Base-by-base conservation (phyloP, 2,797 vertebrate genomes). In the Pipistrellus nathusii region DNA sequence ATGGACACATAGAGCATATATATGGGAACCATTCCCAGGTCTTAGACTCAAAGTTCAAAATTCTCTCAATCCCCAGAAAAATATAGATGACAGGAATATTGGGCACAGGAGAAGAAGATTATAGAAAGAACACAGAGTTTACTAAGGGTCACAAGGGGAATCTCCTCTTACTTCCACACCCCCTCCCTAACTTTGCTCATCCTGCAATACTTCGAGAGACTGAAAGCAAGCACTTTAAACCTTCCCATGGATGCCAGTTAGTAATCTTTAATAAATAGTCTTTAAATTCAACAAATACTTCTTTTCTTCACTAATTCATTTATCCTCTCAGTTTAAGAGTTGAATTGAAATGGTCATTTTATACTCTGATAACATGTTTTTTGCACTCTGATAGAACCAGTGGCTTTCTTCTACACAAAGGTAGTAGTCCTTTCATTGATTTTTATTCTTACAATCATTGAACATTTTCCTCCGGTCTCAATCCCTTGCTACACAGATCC, bases 231-330 rank as follows among this genome's bases (percentile, higher is more conserved):
- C 17, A 35, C 2, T 48, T 82, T 27, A 66, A 57, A 51, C n/a
- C 69, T 91, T 78, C 7, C 64, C 11, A 38, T 51, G 6, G 30
- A 83, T 62, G 13, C 77, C 32, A 69, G 27, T 80, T 44, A 89
- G 5, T 59, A n/a, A 82, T 13, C 32, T 53, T 4, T 72, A 91
- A 94, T 55, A 84, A 73, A 94, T 51, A 84, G 68, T 55, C 25
- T 68, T 91, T 88, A 75, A 15, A 46, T 64, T n/a, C 20, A 94
- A n/a, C 8, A 85, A 81, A 57, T 78, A 59, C 3, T 88, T 68
- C 25, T 66, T 90, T 87, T 82, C n/a, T 68, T 66, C 53, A 81
- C 23, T 30, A 66, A 55, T 35, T 3, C 6, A 32, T 7, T 55
- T 23, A 21, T 38, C n/a, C 68, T 72, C 15, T 59, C 75, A 87